Evolutionary conservation across 2,888 invertebrate genomes (phyloP).

Genomic region (Odontothrips loti): DNA sequence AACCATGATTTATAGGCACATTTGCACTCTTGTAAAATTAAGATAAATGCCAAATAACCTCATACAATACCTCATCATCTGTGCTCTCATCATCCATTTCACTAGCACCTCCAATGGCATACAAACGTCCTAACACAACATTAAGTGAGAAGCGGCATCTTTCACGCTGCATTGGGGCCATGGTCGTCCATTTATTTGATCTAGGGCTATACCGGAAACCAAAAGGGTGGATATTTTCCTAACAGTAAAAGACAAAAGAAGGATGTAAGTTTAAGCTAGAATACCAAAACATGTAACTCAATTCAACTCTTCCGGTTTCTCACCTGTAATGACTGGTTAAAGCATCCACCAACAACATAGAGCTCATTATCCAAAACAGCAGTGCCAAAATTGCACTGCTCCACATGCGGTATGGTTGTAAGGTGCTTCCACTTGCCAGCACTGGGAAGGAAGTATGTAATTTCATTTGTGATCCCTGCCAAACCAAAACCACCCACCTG

Average conservation of each 20-base stretch:
- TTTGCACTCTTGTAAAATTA: background rate
- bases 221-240: conserved; percentile 67
- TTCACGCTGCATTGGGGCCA: conserved; percentile 62
- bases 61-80: conserved; percentile 45
- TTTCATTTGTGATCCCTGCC: conserved; percentile 62
- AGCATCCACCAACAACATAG: conserved; percentile 67
- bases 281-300: background rate
- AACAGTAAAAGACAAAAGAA: conserved; percentile 38
- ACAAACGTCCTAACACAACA: conserved; percentile 53
- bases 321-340: conserved; percentile 60
- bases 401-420: conserved; percentile 66
- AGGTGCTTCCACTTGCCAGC: conserved; percentile 59
- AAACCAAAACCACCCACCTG: conserved; percentile 62
- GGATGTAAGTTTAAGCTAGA: background rate
- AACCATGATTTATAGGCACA: conserved; percentile 8
- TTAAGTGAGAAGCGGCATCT: conserved; percentile 63
- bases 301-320: conserved; percentile 19
- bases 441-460: conserved; percentile 59
- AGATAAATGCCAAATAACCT: background rate
- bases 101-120: conserved; percentile 61
- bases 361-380: conserved; percentile 64
- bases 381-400: conserved; percentile 69
- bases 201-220: conserved; percentile 63
- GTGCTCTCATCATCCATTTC: conserved; percentile 52
- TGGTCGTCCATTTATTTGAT: conserved; percentile 61